Evolutionary conservation across 1,140 invertebrate species (phyloP).

Genomic region (Patella vulgata): DNA sequence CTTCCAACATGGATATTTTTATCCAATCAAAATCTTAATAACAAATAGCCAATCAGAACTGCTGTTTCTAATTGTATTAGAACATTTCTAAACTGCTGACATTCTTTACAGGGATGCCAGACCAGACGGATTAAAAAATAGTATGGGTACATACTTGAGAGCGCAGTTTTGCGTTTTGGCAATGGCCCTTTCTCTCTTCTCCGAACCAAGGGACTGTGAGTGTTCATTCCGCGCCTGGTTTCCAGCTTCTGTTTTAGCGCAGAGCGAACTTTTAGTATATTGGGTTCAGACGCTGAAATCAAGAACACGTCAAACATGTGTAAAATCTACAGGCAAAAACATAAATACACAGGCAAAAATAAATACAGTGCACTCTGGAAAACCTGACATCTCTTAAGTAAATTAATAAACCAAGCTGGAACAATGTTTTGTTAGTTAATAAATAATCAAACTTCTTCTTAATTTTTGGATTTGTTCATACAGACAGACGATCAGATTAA

Average conservation of each 20-base stretch:
- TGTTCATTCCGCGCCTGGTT: conserved; percentile 72
- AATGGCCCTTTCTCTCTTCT: conserved; percentile 78
- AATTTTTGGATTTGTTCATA: no score
- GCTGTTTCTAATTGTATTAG: no score
- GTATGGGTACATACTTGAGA: conserved; percentile 83
- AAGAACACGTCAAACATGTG: conserved; percentile 35
- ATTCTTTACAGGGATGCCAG: no score
- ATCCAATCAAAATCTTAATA: no score
- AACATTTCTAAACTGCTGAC: no score
- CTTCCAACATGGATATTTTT: no score
- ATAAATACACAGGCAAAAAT: conserved; percentile 1
- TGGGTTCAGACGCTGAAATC: conserved; percentile 92
- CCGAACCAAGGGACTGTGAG: conserved; percentile 79
- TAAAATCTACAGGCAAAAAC: not conserved
- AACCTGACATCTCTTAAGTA: not conserved
- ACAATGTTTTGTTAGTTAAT: no score
- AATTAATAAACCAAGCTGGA: not conserved
- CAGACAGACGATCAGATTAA: no score
- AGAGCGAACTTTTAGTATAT: conserved; percentile 87
- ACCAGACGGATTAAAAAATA: no score
- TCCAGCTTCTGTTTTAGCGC: conserved; percentile 92
- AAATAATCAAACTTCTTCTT: no score
- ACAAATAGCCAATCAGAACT: no score
- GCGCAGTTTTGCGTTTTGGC: conserved; percentile 79
- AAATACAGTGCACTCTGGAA: not conserved